phyloP scores from a whole-genome alignment of 2,113 vertebrate genomes.

The Leucopternis melanops region DNA sequence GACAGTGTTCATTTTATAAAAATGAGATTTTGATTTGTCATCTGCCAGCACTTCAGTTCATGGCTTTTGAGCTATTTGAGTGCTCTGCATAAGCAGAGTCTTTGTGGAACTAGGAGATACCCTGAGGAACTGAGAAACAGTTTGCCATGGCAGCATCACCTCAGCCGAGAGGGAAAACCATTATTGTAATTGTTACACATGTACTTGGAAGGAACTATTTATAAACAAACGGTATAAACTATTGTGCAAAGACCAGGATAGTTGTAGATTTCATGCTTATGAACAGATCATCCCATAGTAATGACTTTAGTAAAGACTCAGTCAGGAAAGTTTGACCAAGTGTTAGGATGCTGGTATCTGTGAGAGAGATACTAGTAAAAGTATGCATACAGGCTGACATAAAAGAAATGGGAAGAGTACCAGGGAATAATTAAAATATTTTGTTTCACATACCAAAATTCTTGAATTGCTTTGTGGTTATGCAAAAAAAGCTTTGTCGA shows the following conservation, averaged over 20 bases:
- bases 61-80: neutral
- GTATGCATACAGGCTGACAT: rapidly evolving
- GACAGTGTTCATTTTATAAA: neutral
- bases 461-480: neutral
- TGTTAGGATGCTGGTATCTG: neutral
- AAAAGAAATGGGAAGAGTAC: neutral
- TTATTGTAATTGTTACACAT: neutral
- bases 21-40: neutral
- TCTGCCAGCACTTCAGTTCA: neutral
- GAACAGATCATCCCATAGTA: neutral
- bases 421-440: neutral
- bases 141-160: neutral
- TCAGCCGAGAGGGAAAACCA: neutral
- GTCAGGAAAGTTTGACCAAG: neutral
- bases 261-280: neutral
- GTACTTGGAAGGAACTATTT: neutral
- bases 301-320: neutral
- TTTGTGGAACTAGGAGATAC: neutral
- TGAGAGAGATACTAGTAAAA: neutral
- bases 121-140: neutral
- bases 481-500: neutral
- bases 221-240: neutral
- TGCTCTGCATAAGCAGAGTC: neutral
- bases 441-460: rapidly evolving
- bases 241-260: neutral